A percentile compares a stretch with the other conserved stretches of the same genome.
These are phyloP conservation scores for Blastomussa wellsi DNA, from an alignment of 92 coral and sea anemone species.

Conservation along the genomic window DNA sequence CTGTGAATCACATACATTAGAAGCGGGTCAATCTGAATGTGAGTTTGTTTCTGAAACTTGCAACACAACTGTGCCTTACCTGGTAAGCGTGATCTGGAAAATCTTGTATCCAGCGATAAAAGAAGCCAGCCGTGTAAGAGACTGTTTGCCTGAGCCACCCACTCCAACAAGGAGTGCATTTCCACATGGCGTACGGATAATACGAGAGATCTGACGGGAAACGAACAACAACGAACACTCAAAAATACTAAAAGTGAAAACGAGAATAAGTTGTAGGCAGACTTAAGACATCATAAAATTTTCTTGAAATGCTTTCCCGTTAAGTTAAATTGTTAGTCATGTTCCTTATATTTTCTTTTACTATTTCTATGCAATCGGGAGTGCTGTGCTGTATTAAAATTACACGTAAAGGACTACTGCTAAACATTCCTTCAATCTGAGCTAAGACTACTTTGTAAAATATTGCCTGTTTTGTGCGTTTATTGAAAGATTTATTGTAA, in stretches of 20 bases:
- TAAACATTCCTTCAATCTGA: no score
- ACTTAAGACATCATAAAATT: no score
- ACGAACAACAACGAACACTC: neutral
- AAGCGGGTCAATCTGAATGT: neutral
- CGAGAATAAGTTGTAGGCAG: no score
- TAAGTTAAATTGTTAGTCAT: no score
- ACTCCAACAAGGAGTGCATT: conserved; percentile 91
- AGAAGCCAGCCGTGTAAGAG: conserved; percentile 84
- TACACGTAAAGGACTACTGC: no score
- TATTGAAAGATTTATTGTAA: neutral
- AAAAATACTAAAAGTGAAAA: no score
- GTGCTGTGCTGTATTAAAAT: no score
- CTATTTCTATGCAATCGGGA: no score
- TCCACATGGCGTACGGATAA: conserved; percentile 87
- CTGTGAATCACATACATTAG: neutral
- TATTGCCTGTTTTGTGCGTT: neutral
- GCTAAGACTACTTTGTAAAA: no score
- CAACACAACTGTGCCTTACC: conserved; percentile 32
- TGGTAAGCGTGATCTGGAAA: conserved; percentile 85
- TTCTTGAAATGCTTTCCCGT: no score
- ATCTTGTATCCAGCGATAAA: conserved; percentile 89
- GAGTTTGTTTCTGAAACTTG: neutral
- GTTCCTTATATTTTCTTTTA: no score
- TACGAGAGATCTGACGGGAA: conserved; percentile 71
- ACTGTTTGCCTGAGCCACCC: conserved; percentile 92